Conservation (phyloP, 2,888 invertebrate species). For the Diloba caeruleocephala region DNA sequence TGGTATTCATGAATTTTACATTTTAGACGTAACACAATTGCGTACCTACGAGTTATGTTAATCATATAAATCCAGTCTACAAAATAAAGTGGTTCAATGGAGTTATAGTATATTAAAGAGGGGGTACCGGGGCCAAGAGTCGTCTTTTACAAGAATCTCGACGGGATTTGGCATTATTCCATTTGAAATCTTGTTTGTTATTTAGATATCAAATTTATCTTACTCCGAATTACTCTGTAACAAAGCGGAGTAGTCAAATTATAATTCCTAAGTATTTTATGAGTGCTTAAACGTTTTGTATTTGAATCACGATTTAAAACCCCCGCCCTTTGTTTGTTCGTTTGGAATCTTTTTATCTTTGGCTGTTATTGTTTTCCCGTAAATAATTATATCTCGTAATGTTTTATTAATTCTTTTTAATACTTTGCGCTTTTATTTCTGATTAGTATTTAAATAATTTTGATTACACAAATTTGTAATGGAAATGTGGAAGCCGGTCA, state of each 20-base stretch:
- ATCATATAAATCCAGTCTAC: constrained; percentile 36
- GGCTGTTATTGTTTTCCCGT: constrained; percentile 27
- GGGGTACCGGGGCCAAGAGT: constrained; percentile 2
- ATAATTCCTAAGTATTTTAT: constrained; percentile 44
- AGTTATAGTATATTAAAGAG: constrained; percentile 19
- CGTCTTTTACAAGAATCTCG: constrained; percentile 32
- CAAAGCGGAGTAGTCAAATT: constrained; percentile 46
- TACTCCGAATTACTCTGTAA: constrained; percentile 31
- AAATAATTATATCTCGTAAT: constrained; percentile 20
- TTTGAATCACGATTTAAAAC: constrained; percentile 47
- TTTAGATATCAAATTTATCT: constrained; percentile 44
- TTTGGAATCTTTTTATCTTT: constrained; percentile 19
- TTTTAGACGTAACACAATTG: constrained; percentile 40
- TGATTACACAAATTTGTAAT: too few relatives aligned
- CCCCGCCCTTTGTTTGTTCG: constrained; percentile 36
- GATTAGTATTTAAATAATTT: constrained; percentile 9
- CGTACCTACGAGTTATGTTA: constrained; percentile 30
- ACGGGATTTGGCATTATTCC: constrained; percentile 62
- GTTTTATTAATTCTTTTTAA: constrained; percentile 19
- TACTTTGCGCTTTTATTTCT: constrained; percentile 13
- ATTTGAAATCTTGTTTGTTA: constrained; percentile 45
- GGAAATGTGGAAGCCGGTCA: too few relatives aligned
- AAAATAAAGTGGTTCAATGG: constrained; percentile 23
- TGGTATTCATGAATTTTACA: constrained; percentile 45
- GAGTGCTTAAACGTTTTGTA: constrained; percentile 27